phyloP scores from a whole-genome alignment of 2,113 vertebrate genomes.

The Solea solea region DNA sequence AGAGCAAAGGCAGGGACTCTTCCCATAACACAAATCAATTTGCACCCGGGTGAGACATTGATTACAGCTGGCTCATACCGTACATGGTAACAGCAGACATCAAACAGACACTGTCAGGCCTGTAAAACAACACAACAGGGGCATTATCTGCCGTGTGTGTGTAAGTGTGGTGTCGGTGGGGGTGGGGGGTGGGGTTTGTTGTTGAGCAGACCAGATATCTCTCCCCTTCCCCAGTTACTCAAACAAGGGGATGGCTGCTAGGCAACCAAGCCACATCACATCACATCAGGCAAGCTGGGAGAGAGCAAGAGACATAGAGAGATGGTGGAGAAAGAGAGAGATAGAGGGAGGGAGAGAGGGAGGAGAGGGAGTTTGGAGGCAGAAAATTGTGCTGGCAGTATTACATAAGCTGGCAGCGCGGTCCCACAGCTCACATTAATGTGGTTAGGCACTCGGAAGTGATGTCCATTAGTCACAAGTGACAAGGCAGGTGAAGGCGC shows the following conservation, averaged over 20 bases:
- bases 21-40: slow-evolving; percentile 65
- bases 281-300: slow-evolving; percentile 66
- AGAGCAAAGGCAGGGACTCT: slow-evolving; percentile 42
- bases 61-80: slow-evolving; percentile 64
- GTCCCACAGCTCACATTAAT: slow-evolving; percentile 74
- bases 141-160: slow-evolving; percentile 44
- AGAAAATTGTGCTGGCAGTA: slow-evolving; percentile 67
- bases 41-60: slow-evolving; percentile 56
- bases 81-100: slow-evolving; percentile 66
- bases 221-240: slow-evolving; percentile 71
- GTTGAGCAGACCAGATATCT: slow-evolving; percentile 66
- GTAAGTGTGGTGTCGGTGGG: slow-evolving; percentile 10
- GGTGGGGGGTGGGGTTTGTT: slow-evolving; percentile 30
- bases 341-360: slow-evolving; percentile 1
- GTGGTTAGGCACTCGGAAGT: slow-evolving; percentile 72
- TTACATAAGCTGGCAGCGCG: slow-evolving; percentile 75
- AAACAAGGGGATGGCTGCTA: slow-evolving; percentile 78
- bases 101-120: slow-evolving; percentile 64
- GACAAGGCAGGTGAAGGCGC: slow-evolving; percentile 71
- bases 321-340: slow-evolving; percentile 16
- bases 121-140: slow-evolving; percentile 55
- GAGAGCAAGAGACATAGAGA: slow-evolving; percentile 37
- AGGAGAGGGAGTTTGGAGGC: slow-evolving; percentile 58
- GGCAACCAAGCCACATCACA: slow-evolving; percentile 78
- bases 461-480: slow-evolving; percentile 75